Conservation (phyloP, 2,888 invertebrate genomes). For the Callyntrura guangdongensis region DNA sequence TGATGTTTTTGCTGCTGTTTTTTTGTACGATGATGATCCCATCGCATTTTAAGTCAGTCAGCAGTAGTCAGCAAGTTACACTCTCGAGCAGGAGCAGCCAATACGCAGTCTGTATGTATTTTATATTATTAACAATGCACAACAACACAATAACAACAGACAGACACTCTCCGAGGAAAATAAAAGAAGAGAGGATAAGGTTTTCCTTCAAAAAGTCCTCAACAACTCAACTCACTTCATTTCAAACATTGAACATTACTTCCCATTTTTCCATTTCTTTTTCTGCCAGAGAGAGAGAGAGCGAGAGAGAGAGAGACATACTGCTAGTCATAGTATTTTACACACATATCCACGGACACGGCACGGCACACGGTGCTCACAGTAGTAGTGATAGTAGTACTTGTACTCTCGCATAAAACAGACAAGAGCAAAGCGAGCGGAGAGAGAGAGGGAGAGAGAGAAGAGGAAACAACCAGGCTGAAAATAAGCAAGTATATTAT, state of each 20-base stretch:
- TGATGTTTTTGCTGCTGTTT: slow-evolving; percentile 35
- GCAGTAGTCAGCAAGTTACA: slow-evolving; percentile 59
- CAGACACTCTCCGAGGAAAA: slow-evolving; percentile 48
- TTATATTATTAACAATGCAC: slow-evolving; percentile 72
- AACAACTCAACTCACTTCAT: slow-evolving; percentile 77
- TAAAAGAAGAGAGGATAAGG: slow-evolving; percentile 73
- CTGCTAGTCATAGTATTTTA: slow-evolving; percentile 9
- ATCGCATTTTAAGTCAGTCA: slow-evolving; percentile 69
- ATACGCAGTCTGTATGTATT: slow-evolving; percentile 37
- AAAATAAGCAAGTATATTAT: slow-evolving; percentile 79
- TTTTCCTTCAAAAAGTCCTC: slow-evolving; percentile 76
- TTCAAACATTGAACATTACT: slow-evolving; percentile 80
- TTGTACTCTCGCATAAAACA: slow-evolving; percentile 38
- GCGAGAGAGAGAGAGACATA: slow-evolving; percentile 41
- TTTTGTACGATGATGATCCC: slow-evolving; percentile 40
- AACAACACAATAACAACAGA: slow-evolving; percentile 75
- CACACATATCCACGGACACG: slow-evolving; percentile 58
- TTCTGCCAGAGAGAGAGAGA: slow-evolving; percentile 45
- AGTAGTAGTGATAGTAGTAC: slow-evolving; percentile 4
- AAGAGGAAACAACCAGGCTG: slow-evolving; percentile 70
- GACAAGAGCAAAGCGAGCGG: slow-evolving; percentile 24
- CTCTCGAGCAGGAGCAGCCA: not conserved
- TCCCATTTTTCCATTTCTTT: slow-evolving; percentile 75
- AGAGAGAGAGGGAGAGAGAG: not conserved
- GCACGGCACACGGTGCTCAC: slow-evolving; percentile 55